These are phyloP conservation scores for Cloeon dipterum DNA, from an alignment of 2,888 invertebrate genomes.

Conservation along the genomic window DNA sequence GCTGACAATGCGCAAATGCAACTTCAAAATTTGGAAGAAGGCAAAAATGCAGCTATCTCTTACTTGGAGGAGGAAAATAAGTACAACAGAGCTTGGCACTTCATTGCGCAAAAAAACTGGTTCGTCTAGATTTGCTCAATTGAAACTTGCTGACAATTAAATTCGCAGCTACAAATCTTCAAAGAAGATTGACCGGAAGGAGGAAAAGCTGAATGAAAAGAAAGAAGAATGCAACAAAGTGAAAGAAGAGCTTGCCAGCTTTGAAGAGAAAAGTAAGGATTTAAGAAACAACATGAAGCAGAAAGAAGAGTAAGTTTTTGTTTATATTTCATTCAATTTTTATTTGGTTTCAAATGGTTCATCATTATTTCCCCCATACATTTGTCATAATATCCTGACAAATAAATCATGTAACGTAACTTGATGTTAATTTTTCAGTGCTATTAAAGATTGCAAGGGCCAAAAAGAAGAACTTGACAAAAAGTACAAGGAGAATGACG, in stretches of 20 bases:
- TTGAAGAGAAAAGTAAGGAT: not conserved
- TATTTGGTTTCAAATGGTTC: not conserved
- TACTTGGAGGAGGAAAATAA: slow-evolving; percentile 61
- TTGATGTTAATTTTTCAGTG: slow-evolving; percentile 18
- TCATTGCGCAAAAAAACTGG: slow-evolving; percentile 44
- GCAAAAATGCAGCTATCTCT: slow-evolving; percentile 54
- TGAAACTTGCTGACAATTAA: not conserved
- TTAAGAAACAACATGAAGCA: not conserved
- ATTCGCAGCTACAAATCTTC: slow-evolving; percentile 20
- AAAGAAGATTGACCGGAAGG: slow-evolving; percentile 21
- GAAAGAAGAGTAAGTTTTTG: not conserved
- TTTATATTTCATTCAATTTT: too few species aligned
- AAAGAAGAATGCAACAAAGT: slow-evolving; percentile 9
- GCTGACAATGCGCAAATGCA: slow-evolving; percentile 64
- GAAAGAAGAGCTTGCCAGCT: slow-evolving; percentile 7
- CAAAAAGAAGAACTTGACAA: slow-evolving; percentile 33
- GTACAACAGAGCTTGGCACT: slow-evolving; percentile 40
- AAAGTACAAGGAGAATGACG: slow-evolving; percentile 36
- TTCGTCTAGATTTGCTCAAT: slow-evolving; percentile 15
- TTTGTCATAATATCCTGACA: not conserved
- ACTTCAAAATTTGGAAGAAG: slow-evolving; percentile 49
- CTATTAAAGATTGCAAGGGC: slow-evolving; percentile 29
- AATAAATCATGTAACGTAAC: not conserved
- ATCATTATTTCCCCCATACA: not conserved
- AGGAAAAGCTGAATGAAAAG: slow-evolving; percentile 19